These are phyloP conservation scores for Columba livia DNA, from an alignment of 2,113 vertebrate genomes.

Conservation along the genomic window DNA sequence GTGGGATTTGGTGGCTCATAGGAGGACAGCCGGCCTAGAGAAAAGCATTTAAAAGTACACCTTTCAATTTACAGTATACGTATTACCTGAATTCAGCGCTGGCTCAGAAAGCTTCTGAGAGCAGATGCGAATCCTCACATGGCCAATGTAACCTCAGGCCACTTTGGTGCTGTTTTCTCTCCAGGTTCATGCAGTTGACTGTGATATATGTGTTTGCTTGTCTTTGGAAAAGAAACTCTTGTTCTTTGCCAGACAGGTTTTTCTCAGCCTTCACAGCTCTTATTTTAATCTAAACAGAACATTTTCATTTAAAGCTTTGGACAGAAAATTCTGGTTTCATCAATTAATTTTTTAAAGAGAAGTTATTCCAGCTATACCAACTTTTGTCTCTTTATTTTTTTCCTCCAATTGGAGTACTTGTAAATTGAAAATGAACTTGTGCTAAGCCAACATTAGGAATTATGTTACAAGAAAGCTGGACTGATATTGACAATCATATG, in stretches of 20 bases:
- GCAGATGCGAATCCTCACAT: not conserved
- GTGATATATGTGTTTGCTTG: constrained; percentile 19
- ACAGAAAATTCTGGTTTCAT: constrained; percentile 40
- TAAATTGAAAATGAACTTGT: constrained; percentile 60
- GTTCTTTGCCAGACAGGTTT: constrained; percentile 12
- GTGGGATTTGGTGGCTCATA: constrained; percentile 37
- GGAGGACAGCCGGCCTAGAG: constrained; percentile 8
- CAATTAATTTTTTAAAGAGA: constrained; percentile 26
- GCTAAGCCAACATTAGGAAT: constrained; percentile 33
- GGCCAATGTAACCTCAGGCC: constrained; percentile 9
- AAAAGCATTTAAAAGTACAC: constrained; percentile 30
- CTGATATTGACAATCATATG: constrained; percentile 24
- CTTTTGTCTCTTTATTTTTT: constrained; percentile 36
- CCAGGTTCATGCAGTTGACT: constrained; percentile 2
- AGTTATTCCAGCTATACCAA: constrained; percentile 40
- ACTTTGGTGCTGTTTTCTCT: constrained; percentile 25
- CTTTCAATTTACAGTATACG: not conserved
- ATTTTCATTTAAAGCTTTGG: not conserved
- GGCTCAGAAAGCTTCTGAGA: constrained; percentile 29
- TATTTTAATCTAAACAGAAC: constrained; percentile 49
- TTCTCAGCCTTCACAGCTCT: not conserved
- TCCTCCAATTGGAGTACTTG: not conserved
- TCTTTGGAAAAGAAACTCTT: constrained; percentile 46
- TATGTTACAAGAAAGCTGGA: constrained; percentile 9
- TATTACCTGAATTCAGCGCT: constrained; percentile 19